Base-by-base conservation (phyloP, 2,113 vertebrate genomes). In the Trichomycterus rosablanca region DNA sequence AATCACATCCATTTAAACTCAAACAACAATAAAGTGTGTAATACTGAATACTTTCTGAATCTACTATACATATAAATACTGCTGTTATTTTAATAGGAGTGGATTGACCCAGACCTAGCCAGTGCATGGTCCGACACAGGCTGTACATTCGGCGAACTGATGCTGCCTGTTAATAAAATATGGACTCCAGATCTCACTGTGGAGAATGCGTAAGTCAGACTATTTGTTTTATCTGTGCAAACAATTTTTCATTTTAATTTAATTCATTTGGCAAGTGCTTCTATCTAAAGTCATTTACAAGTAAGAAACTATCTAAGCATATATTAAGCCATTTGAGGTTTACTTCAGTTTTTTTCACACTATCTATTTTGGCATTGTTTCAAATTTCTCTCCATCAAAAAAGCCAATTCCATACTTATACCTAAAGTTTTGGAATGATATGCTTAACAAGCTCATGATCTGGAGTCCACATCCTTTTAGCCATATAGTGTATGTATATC, bases 141-240 rank as follows among this genome's bases (percentile, higher is more conserved):
- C 22, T 80, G 80, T 63, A 10, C 4, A 1, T 79, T 56, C 42
- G 3, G 75, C 1, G 0, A 45, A 14, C 71, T 85, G 8, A n/a
- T 78, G 5, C 54, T 87, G 50, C 86, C 86, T 1, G 75, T 78
- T 0, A 1, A 28, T 4, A 75, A 73, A 66, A 59, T 88, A 71
- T 88, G 86, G 86, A 81, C 70, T 34, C 85, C 85, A 9, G 35
- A 70, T 14, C 43, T 88, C 8, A 52, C 54, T n/a, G 69, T 88
- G 14, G 77, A 72, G 37, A 88, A 88, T 32, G 79, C 74, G 83
- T 87, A 18, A 78, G 81, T 77, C 19, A 14, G 20, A 22, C 6
- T 16, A n/a, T 22, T 3, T 19, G 18, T 11, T 20, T 22, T 52
- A 9, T 22, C 26, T 43, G 7, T 30, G 7, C 7, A 48, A 45